These are phyloP conservation scores for Parotocinclus haroldoi DNA, from an alignment of 2,797 vertebrate species.

Conservation along the genomic window DNA sequence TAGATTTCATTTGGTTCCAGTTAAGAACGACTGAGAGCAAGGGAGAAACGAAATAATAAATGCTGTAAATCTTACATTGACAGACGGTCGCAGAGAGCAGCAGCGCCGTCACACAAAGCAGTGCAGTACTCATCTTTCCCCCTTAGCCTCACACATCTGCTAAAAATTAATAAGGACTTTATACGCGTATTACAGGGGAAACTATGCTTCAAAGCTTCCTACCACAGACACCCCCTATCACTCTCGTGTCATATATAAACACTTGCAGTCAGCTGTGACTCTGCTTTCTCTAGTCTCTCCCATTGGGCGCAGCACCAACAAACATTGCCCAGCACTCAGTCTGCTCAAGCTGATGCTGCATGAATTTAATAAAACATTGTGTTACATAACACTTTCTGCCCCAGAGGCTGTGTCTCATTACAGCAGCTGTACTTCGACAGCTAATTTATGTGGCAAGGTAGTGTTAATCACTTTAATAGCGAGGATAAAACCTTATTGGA, in stretches of 20 bases:
- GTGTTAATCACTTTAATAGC: too few species aligned
- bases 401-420: too few species aligned
- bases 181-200: constrained; percentile 20
- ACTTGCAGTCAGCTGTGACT: not conserved
- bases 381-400: too few species aligned
- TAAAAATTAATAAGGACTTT: constrained; percentile 20
- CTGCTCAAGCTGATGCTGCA: too few species aligned
- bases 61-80: constrained; percentile 23
- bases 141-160: not conserved
- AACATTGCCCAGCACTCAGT: too few species aligned
- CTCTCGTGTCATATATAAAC: constrained; percentile 3
- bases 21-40: not conserved
- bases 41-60: not conserved
- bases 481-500: too few species aligned
- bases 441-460: too few species aligned
- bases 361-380: too few species aligned
- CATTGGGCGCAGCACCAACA: not conserved
- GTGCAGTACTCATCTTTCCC: constrained; percentile 29
- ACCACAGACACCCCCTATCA: constrained; percentile 15
- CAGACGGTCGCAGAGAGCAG: constrained; percentile 13
- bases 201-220: constrained; percentile 40
- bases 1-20: too few species aligned
- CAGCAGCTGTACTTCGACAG: too few species aligned
- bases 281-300: not conserved
- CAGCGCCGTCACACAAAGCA: constrained; percentile 15